phyloP scores from a whole-genome alignment of 2,113 vertebrate species.

The Daphoenositta chrysoptera region DNA sequence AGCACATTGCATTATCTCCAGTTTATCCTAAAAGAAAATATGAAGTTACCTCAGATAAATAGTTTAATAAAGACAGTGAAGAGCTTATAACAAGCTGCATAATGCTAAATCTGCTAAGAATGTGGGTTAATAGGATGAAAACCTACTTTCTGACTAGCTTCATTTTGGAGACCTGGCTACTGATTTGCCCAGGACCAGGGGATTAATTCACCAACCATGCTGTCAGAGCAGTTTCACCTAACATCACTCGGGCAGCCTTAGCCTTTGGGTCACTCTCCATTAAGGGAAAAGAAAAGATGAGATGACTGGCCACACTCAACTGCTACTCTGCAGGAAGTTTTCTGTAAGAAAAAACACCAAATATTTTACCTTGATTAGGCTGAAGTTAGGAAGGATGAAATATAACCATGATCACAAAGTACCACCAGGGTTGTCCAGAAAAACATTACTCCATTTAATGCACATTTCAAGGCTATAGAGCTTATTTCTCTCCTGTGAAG shows the following conservation, averaged over 20 bases:
- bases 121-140: not conserved
- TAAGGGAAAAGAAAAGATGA: not conserved
- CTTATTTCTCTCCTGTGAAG: not conserved
- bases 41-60: slow-evolving; percentile 71
- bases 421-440: not conserved
- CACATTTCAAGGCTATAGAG: not conserved
- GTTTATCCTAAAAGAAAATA: slow-evolving; percentile 80
- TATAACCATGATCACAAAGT: not conserved
- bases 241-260: not conserved
- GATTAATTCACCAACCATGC: not conserved
- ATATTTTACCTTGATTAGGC: not conserved
- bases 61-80: slow-evolving; percentile 62
- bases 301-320: not conserved
- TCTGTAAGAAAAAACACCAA: not conserved
- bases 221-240: not conserved
- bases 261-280: not conserved
- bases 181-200: not conserved
- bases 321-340: not conserved
- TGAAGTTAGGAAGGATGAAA: not conserved
- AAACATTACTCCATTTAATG: not conserved
- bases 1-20: slow-evolving; percentile 72
- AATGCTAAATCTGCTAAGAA: not conserved
- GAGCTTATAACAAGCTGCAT: not conserved
- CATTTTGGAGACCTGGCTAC: not conserved
- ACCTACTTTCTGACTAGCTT: not conserved